phyloP scores from a whole-genome alignment of 2,888 invertebrate genomes.

The Lysandra coridon region DNA sequence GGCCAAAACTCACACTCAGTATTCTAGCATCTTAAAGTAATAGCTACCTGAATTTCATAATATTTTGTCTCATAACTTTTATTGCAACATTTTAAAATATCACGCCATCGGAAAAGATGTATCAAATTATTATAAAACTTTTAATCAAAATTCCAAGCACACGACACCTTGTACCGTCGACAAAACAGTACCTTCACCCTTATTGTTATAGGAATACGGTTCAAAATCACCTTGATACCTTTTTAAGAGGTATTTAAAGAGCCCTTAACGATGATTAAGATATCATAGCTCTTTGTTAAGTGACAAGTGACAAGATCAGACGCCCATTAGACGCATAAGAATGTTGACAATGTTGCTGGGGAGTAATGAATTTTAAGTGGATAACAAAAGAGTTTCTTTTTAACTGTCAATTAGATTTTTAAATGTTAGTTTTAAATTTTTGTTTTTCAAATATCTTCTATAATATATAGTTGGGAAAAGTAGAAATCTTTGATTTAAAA shows the following conservation, averaged over 20 bases:
- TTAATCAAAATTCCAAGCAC: not conserved
- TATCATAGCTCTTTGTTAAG: conserved; percentile 20
- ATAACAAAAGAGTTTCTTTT: not conserved
- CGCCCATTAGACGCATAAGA: conserved; percentile 4
- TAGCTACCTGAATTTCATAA: too few relatives aligned
- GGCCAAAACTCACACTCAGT: too few relatives aligned
- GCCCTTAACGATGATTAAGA: not conserved
- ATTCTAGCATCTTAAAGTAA: too few relatives aligned
- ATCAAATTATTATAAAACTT: not conserved
- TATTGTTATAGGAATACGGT: not conserved
- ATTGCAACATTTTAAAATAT: too few relatives aligned
- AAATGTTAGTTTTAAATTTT: not conserved
- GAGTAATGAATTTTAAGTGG: not conserved
- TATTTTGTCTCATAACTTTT: not conserved
- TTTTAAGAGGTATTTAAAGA: conserved; percentile 4
- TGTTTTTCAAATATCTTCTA: not conserved
- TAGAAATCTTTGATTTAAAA: too few relatives aligned
- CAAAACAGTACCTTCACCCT: not conserved
- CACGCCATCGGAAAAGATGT: not conserved
- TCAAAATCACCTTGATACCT: not conserved
- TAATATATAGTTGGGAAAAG: too few relatives aligned
- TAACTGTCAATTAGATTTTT: not conserved
- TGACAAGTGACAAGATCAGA: conserved; percentile 18
- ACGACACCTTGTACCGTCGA: not conserved
- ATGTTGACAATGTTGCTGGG: not conserved